Conservation (phyloP, 53 echinoderm and acorn worm genomes). For the Temnopleurus reevesii region DNA sequence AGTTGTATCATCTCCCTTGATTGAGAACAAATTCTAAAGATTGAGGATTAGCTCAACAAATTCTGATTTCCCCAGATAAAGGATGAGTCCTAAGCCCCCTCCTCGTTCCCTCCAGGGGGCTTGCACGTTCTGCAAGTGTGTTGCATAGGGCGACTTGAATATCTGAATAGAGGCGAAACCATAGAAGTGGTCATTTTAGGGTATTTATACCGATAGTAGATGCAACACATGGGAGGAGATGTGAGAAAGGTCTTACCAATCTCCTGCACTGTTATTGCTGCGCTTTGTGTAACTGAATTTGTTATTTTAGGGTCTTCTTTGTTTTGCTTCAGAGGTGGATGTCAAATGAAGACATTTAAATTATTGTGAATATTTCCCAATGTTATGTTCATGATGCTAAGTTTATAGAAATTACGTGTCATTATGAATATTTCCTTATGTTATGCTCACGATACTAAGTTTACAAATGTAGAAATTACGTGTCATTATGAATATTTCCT, state of each 20-base stretch:
- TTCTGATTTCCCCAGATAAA: slow-evolving; percentile 22
- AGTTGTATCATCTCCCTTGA: neutral
- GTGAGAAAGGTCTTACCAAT: neutral
- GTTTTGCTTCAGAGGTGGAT: neutral
- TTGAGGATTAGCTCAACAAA: slow-evolving; percentile 15
- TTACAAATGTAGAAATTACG: too few relatives aligned
- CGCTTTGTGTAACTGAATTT: neutral
- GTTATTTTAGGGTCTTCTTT: neutral
- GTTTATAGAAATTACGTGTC: too few relatives aligned
- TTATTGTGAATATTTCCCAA: too few relatives aligned
- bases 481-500: too few relatives aligned
- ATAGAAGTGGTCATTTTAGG: neutral
- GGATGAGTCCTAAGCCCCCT: neutral
- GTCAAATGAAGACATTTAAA: neutral
- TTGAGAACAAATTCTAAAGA: neutral
- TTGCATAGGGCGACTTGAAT: neutral
- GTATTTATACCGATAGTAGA: neutral
- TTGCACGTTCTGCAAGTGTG: neutral
- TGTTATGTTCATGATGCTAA: too few relatives aligned
- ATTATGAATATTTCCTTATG: too few relatives aligned
- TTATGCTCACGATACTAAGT: too few relatives aligned
- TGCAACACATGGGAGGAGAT: neutral
- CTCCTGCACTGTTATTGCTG: neutral
- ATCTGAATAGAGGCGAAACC: slow-evolving; percentile 6
- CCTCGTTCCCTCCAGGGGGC: too few relatives aligned